Evolutionary conservation across 2,113 vertebrate genomes (phyloP).

Genomic region (Acinonyx jubatus): DNA sequence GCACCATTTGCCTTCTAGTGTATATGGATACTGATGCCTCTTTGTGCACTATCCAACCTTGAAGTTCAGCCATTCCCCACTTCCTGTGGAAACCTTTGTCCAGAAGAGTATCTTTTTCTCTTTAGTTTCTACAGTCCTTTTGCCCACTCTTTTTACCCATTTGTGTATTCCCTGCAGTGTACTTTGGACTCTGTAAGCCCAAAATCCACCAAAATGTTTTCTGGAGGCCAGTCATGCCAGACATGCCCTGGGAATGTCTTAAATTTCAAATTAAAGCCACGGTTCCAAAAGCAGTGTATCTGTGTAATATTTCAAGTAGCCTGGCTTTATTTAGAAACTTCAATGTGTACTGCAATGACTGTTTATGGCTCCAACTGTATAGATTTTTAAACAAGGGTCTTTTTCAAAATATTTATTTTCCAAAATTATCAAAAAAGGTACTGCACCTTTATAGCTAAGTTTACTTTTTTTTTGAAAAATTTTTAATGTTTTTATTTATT

Average conservation of each 20-base stretch:
- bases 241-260: not conserved
- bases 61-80: not conserved
- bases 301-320: not conserved
- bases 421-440: not conserved
- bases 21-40: not conserved
- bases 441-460: not conserved
- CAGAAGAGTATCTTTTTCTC: not conserved
- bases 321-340: not conserved
- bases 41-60: not conserved
- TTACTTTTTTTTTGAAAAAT: not conserved
- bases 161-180: not conserved
- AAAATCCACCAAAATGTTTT: slow-evolving; percentile 28
- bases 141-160: not conserved
- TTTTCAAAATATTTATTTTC: not conserved
- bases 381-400: not conserved
- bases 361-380: not conserved
- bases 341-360: not conserved
- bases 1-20: not conserved
- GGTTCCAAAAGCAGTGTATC: not conserved
- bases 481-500: not conserved
- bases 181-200: not conserved
- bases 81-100: not conserved
- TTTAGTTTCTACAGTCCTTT: not conserved
- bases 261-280: not conserved
- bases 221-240: not conserved